phyloP scores from a whole-genome alignment of 2,797 vertebrate species.

The Galaxias olidus region DNA sequence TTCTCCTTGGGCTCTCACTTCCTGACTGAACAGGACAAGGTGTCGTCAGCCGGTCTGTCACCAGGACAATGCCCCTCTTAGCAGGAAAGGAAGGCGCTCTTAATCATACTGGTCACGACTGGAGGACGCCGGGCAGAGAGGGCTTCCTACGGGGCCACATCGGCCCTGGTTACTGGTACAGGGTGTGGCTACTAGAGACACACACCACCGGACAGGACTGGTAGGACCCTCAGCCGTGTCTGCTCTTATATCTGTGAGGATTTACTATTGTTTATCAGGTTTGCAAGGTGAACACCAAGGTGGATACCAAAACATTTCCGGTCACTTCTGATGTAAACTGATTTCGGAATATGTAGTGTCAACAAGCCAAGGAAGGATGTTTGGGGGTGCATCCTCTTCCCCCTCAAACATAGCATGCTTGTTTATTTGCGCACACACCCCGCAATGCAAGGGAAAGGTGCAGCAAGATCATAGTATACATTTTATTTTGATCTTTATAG shows the following conservation, averaged over 20 bases:
- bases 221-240: slow-evolving; percentile 33
- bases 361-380: slow-evolving; percentile 79
- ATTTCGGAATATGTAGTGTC: slow-evolving; percentile 55
- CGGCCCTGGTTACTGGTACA: slow-evolving; percentile 44
- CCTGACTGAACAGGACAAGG: slow-evolving; percentile 60
- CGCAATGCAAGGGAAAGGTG: slow-evolving; percentile 8
- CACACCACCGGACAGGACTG: slow-evolving; percentile 30
- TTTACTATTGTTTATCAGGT: slow-evolving; percentile 45
- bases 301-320: background rate
- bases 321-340: slow-evolving; percentile 41
- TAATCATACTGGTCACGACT: slow-evolving; percentile 69
- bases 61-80: slow-evolving; percentile 61
- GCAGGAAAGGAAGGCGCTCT: slow-evolving; percentile 73
- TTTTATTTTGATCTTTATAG: background rate
- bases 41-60: slow-evolving; percentile 76
- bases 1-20: slow-evolving; percentile 54
- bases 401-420: slow-evolving; percentile 31
- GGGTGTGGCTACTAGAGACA: slow-evolving; percentile 44
- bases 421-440: slow-evolving; percentile 16
- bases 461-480: background rate
- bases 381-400: slow-evolving; percentile 30
- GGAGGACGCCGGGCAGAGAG: slow-evolving; percentile 56
- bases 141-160: slow-evolving; percentile 61
- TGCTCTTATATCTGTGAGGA: slow-evolving; percentile 34
- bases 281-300: slow-evolving; percentile 25